phyloP scores from a whole-genome alignment of 2,797 vertebrate genomes.

The Nannoperca australis region DNA sequence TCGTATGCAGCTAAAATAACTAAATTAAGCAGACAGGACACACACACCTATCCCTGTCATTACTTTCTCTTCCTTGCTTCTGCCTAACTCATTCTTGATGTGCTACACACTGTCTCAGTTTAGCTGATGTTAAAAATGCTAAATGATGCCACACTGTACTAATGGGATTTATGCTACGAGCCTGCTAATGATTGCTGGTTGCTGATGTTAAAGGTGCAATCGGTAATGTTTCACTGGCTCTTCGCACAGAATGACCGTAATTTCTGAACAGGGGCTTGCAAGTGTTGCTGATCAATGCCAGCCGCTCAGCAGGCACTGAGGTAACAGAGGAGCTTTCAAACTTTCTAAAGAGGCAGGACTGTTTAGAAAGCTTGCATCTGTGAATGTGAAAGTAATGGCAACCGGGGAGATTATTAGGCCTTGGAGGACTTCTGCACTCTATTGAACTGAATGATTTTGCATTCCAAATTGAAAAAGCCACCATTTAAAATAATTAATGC shows the following conservation, averaged over 20 bases:
- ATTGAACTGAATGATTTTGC: slow-evolving; percentile 57
- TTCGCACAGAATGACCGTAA: slow-evolving; percentile 46
- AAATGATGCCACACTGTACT: slow-evolving; percentile 62
- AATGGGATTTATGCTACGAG: slow-evolving; percentile 63
- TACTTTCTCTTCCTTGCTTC: slow-evolving; percentile 45
- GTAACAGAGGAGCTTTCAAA: slow-evolving; percentile 55
- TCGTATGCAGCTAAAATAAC: slow-evolving; percentile 31
- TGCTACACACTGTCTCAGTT: slow-evolving; percentile 52
- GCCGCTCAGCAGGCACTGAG: slow-evolving; percentile 36
- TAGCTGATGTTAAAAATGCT: slow-evolving; percentile 62
- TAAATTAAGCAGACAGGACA: slow-evolving; percentile 40
- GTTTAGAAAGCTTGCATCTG: slow-evolving; percentile 26
- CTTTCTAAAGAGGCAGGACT: slow-evolving; percentile 33
- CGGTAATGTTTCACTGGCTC: slow-evolving; percentile 63
- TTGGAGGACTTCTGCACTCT: slow-evolving; percentile 36
- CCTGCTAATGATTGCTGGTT: slow-evolving; percentile 62
- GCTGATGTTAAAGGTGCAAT: slow-evolving; percentile 67
- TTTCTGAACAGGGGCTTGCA: slow-evolving; percentile 48
- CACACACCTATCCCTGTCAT: slow-evolving; percentile 33
- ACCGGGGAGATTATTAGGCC: slow-evolving; percentile 31
- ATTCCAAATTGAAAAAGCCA: slow-evolving; percentile 49
- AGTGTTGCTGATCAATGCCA: slow-evolving; percentile 55
- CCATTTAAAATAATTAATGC: slow-evolving; percentile 32
- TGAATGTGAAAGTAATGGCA: slow-evolving; percentile 46
- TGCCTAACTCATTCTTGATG: slow-evolving; percentile 48